phyloP scores from a whole-genome alignment of 2,888 invertebrate genomes.

The Rhagophthalmus giganteus region DNA sequence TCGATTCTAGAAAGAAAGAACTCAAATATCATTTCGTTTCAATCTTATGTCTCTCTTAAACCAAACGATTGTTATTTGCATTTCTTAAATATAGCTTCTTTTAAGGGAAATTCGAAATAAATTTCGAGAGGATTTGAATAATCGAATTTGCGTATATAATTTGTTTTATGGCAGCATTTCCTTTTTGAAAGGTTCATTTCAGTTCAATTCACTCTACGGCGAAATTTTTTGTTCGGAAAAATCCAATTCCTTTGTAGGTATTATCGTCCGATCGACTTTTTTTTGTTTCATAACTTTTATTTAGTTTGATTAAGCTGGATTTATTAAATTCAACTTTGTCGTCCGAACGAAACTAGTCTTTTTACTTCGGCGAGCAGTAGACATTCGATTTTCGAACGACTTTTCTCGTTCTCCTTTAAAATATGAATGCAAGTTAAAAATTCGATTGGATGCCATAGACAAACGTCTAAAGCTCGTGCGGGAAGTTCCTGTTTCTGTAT shows the following conservation, averaged over 20 bases:
- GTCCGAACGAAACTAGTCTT: no score
- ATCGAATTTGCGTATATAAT: constrained; percentile 51
- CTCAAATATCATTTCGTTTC: constrained; percentile 37
- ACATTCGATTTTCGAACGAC: not conserved
- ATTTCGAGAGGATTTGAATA: constrained; percentile 50
- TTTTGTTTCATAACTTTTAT: constrained; percentile 3
- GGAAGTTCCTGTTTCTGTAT: constrained; percentile 31
- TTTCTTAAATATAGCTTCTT: constrained; percentile 45
- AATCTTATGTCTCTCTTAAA: constrained; percentile 33
- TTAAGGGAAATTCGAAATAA: constrained; percentile 49
- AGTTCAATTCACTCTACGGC: constrained; percentile 31
- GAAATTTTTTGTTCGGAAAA: constrained; percentile 24
- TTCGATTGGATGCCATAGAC: constrained; percentile 35
- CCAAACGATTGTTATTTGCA: constrained; percentile 47
- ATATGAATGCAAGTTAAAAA: constrained; percentile 23
- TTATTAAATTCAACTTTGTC: not conserved
- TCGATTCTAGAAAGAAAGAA: constrained; percentile 40
- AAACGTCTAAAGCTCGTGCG: constrained; percentile 31
- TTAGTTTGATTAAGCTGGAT: constrained; percentile 9
- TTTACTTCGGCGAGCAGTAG: no score
- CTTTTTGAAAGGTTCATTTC: constrained; percentile 40
- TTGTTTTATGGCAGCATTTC: constrained; percentile 45
- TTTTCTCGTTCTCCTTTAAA: constrained; percentile 3
- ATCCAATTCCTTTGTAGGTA: constrained; percentile 18
- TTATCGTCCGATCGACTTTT: constrained; percentile 11